Evolutionary conservation across 2,888 invertebrate genomes (phyloP), one percentile per base, ranked within the genome.

Genomic region (Chrysopilus asiliformis): DNA sequence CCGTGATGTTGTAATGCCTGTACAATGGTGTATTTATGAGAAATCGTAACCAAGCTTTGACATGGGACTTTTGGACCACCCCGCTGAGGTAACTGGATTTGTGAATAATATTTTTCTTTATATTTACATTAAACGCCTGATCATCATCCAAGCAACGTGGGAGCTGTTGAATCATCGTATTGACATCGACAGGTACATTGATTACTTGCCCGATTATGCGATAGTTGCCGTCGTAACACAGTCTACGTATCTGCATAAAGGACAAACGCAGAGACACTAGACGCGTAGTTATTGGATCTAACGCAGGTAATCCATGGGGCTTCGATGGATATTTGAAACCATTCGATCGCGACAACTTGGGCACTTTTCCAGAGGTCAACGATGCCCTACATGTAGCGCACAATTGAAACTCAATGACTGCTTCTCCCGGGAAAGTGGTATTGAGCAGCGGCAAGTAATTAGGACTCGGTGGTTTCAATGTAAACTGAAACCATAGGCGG

Each of bases 181-280:
- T 30, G 32, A 53, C 55, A 39, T 49, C 19, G 4, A 55, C 53
- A 40, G 58, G 58, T 3, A 59, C 54, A 44, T 60, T 60, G 9
- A 60, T 60, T 34, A 58, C 49, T 53, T 61, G 58, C 1, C 54
- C 57, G 16, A 49, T 39, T n/a, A 59, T 58, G 43, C 55, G 56
- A 48, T 51, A 53, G 33, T 43, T 41, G 14, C 43, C 42, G 14
- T 30, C 39, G 33, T 44, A 35, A 17, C 44, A 17, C 12, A 42
- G 27, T 9, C 44, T 15, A 31, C 42, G 14, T 9, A 44, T 44
- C 37, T 38, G 40, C 30, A 35, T 41, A 40, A 46, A 49, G 37
- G 43, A 51, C 38, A 43, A 22, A 12, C 22, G 19, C 18, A 19
- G 25, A 33, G 25, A 38, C n/a, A 53, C 44, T 3, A 51, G 31